Evolutionary conservation across 1,140 invertebrate genomes (phyloP), one percentile per base, ranked within the genome.

Genomic region (Megalopta genalis): DNA sequence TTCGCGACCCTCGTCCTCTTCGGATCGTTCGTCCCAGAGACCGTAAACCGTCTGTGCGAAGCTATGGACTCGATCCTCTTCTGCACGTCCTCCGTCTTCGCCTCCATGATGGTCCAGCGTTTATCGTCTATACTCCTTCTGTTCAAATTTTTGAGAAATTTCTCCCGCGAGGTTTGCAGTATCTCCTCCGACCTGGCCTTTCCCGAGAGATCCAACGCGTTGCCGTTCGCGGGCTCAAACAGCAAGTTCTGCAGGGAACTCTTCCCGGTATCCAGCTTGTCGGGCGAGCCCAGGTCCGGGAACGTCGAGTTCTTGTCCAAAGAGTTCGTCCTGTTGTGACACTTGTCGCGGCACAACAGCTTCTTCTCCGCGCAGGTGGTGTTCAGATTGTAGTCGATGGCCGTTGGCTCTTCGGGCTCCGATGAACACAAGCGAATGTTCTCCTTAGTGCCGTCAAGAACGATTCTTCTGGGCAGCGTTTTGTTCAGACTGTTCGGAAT

Each of bases 271-370:
- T 77, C 77, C 12, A 52, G 72, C 25, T 68, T 86, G 18, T 83
- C 74, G 1, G 8, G 3, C 0, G 59, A 49, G 3, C 82, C 71
- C n/a, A 77, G 9, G 7, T 77, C 80, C 7, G 85, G 85, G 59
- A 87, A 89, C 18, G 83, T 86, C 5, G 88, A 84, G 63, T 88
- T 88, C 23, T 89, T 86, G 62, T 89, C 88, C 18, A 90, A 63
- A 0, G 89, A 90, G 25, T 84, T 89, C 2, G 88, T 87, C 10
- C 89, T 84, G 6, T 75, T 87, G 59, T 88, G 85, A 76, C 71
- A 88, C 37, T 86, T 88, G 25, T 90, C 85, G 18, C 74, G 84
- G 37, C 79, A 84, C 32, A 82, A 52, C 0, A 78, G 57, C 39
- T 88, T 87, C 52, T 88, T 87, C 12, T 87, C 85, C 4, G 70